Evolutionary conservation across 1,140 invertebrate species (phyloP), one percentile per base, ranked within the genome.

Genomic region (Scylla paramamosain): DNA sequence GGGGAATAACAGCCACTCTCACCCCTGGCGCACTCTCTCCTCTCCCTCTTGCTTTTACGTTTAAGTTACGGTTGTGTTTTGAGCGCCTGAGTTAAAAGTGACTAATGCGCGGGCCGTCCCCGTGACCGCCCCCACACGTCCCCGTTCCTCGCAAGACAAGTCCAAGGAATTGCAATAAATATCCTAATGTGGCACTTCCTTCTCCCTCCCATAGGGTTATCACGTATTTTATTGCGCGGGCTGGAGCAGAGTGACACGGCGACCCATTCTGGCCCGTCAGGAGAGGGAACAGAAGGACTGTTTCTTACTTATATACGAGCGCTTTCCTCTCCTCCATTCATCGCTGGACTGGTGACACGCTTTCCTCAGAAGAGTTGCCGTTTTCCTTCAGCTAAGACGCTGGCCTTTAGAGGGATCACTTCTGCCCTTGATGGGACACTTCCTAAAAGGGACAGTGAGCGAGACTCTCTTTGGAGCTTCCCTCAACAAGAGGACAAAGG

Each of bases 151-250:
- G 29, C 46, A 28, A 59, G 89, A 59, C 89, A 52, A 91, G 87
- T 29, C 28, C 89, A 31, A 8, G 32, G 46, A 77, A 31, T 39
- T 39, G 29, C 59, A 45, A 52, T 91, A 32, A 91, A 91, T 91
- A 91, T 32, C 52, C 77, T 91, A 91, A 91, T 91, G 90, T 77
- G 90, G 77, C 90, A 32, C 32, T 77, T 77, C 28, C 90, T 32
- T 91, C 28, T 32, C 77, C 29, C 14, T 39, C 32, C 90, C 90
- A 91, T 91, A 32, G 90, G 52, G 52, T 77, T 91, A 91, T 77
- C 90, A 77, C 29, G 90, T 91, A 91, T 25, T 91, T 91, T 91
- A 91, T 91, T 31, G 52, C 46, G 59, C 90, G 29, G 31, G 2
- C 25, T 77, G 3, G 90, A 91, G 29, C 14, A 20, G 52, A 32